These are phyloP conservation scores for Spea bombifrons DNA, from an alignment of 2,113 vertebrate genomes.

Conservation along the genomic window DNA sequence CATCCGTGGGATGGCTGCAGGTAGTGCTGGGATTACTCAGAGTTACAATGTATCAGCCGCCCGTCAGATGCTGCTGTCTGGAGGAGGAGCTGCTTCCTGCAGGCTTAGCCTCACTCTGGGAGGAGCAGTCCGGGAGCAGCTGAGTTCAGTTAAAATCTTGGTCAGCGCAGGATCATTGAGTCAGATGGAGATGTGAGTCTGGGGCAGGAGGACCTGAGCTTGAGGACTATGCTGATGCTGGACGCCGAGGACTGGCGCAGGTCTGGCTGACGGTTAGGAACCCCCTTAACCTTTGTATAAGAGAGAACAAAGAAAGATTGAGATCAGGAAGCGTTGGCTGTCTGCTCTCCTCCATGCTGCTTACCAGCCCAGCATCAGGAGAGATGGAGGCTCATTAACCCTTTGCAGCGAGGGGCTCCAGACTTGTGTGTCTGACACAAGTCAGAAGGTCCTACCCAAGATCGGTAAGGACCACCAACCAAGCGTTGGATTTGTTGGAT, in stretches of 20 bases:
- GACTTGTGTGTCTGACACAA: neutral
- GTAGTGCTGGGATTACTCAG: too few relatives aligned
- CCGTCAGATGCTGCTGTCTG: neutral
- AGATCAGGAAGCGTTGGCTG: neutral
- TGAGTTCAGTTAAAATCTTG: conserved; percentile 44
- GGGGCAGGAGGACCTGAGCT: neutral
- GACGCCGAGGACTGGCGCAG: conserved; percentile 2
- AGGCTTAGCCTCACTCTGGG: conserved; percentile 15
- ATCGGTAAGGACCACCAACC: neutral
- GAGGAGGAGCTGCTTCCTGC: neutral
- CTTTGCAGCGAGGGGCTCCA: neutral
- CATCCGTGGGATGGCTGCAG: too few relatives aligned
- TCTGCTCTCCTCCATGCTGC: neutral
- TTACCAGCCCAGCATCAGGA: neutral
- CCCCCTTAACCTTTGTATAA: neutral
- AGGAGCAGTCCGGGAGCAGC: conserved; percentile 34
- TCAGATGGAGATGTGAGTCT: conserved; percentile 24
- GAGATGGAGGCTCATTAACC: neutral
- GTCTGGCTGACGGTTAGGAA: neutral
- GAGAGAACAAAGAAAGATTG: conserved; percentile 28
- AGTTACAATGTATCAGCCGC: neutral
- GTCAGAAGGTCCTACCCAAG: neutral
- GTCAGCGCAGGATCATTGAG: conserved; percentile 31
- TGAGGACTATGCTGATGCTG: conserved; percentile 15
- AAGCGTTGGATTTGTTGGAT: neutral